Evolutionary conservation across 2,888 invertebrate genomes (phyloP), one percentile per base, ranked within the genome.

Genomic region (Corbicula japonica): DNA sequence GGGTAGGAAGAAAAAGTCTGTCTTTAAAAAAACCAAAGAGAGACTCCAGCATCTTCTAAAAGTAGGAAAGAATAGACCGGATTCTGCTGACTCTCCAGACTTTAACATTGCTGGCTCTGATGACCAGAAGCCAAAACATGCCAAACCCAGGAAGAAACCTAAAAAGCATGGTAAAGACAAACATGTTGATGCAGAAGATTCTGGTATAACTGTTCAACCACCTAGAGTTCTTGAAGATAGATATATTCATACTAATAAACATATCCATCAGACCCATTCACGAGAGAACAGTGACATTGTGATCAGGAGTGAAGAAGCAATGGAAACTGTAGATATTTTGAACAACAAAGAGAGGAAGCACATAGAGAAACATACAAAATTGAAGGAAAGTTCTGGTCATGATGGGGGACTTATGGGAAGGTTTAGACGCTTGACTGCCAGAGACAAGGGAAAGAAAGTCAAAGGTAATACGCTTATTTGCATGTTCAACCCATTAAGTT

Each of bases 1-100:
- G 23, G 81, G 76, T 6, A 76, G 89, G 12, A 84, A 85, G 60
- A 91, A 91, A 68, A 91, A 91, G 70, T 86, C 88, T 12, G 73
- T 88, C 26, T 86, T 89, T 58, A 87, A 87, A 71, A 79, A 86
- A 50, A 84, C 88, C 0, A 84, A 86, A 58, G 88, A 89, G 65
- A 82, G 90, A 56, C 38, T 91, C 5, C 70, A 70, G 5, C 82
- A 74, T 26, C 60, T 86, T 3, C 75, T 88, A 38, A 82, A 58
- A 41, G 10, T 71, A 8, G 44, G 68, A 30, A 71, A 56, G 41
- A 35, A 61, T 6, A 44, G 48, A 56, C 46, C 38, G 56, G 35
- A 52, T 54, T 46, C 66, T 38, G 35, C 52, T 10, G 71, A 62
- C 4, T 21, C n/a, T 23, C 12, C 30, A 26, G 61, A 61, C 12